Evolutionary conservation across 2,888 invertebrate species (phyloP).

Genomic region (Scaptomyza caliginosa): DNA sequence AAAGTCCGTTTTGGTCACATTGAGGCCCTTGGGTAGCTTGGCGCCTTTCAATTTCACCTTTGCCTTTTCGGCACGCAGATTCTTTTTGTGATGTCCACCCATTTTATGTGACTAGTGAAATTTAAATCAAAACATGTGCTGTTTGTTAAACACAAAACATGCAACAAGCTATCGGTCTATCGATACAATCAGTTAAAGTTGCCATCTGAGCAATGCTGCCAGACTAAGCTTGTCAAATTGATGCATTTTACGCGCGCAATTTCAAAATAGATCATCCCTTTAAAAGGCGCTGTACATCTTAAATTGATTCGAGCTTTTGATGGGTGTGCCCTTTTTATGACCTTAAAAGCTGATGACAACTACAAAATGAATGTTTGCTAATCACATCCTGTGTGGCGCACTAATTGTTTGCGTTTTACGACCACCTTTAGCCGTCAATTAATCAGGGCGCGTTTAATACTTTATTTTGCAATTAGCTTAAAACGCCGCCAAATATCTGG

Average conservation of each 20-base stretch:
- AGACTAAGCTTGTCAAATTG: background rate
- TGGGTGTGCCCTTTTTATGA: slow-evolving; percentile 23
- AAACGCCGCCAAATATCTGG: slow-evolving; percentile 27
- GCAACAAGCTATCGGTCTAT: background rate
- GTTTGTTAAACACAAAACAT: background rate
- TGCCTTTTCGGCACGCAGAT: slow-evolving; percentile 92
- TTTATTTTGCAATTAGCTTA: slow-evolving; percentile 32
- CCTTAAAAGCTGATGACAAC: slow-evolving; percentile 29
- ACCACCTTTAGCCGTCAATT: slow-evolving; percentile 26
- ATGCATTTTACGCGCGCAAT: background rate
- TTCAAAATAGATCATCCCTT: slow-evolving; percentile 8
- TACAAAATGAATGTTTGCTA: slow-evolving; percentile 18
- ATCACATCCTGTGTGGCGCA: slow-evolving; percentile 35
- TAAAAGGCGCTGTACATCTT: background rate
- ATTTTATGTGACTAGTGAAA: slow-evolving; percentile 46
- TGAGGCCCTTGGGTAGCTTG: slow-evolving; percentile 93
- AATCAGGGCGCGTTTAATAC: slow-evolving; percentile 43
- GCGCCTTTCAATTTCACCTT: slow-evolving; percentile 95
- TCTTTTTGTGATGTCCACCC: slow-evolving; percentile 88
- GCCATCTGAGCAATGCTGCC: slow-evolving; percentile 3
- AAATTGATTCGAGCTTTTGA: slow-evolving; percentile 31
- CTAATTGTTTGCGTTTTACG: slow-evolving; percentile 40
- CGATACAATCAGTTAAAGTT: slow-evolving; percentile 6
- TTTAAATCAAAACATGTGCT: slow-evolving; percentile 41
- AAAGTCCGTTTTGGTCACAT: slow-evolving; percentile 94